Base-by-base conservation (phyloP, 2,888 invertebrate species). In the Ochropleura leucogaster region DNA sequence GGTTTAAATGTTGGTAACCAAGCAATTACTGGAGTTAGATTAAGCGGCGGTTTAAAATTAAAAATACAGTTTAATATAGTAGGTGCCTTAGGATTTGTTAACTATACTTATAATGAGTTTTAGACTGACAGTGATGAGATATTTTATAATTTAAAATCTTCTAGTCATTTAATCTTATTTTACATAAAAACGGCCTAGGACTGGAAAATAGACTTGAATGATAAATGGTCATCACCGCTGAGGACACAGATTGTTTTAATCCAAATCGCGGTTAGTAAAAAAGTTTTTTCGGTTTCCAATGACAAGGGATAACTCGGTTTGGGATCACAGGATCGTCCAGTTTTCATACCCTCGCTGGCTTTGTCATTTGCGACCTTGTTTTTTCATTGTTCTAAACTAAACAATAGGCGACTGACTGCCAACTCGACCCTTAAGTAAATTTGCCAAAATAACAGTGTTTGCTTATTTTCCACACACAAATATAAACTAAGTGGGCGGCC, bases 311-410 rank as follows among this genome's bases (percentile, higher is more conserved):
- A 86, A 85, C 89, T 86, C 85, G 80, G 84, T 86, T 85, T 72
- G 85, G 89, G 84, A 85, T 88, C 84, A 85, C 85, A 85, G 89
- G 85, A 87, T 88, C 84, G 87, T 84, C 84, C 85, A 85, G 86
- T 89, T 89, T 90, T 79, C 85, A 81, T 90, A 86, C 89, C 88
- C 88, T 88, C 85, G 86, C 89, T 89, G 91, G 89, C 90, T 90
- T 92, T 92, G 90, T 90, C 90, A 92, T 89, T 86, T 83, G 85
- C 83, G 89, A 87, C 89, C 90, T 89, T 90, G 90, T 91, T 93
- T 93, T 93, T 92, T 91, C 90, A 90, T 92, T 90, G 90, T 92
- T 89, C 87, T 87, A 85, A 88, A 88, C 87, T 89, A 89, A 90
- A 92, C 89, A 90, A 89, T 88, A 88, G 87, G 81, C 85, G 80